A percentile compares a stretch with the other conserved stretches of the same genome.
These are phyloP conservation scores for Idaea biselata DNA, from an alignment of 2,888 invertebrate genomes.

Conservation along the genomic window DNA sequence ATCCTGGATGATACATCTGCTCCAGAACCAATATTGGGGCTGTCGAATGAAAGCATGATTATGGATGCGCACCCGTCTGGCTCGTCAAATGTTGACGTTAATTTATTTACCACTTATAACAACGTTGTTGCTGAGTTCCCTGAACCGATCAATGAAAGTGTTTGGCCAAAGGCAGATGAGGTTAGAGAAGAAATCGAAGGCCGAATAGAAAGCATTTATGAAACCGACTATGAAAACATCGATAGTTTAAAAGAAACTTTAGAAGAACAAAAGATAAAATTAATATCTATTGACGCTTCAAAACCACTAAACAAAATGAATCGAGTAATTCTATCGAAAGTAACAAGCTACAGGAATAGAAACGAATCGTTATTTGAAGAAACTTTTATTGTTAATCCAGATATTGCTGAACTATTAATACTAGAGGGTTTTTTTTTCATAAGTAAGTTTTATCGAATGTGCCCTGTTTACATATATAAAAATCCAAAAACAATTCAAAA, in stretches of 20 bases:
- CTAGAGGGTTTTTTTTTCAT: constrained; percentile 80
- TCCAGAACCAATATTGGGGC: constrained; percentile 26
- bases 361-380: constrained; percentile 79
- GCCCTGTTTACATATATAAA: constrained; percentile 82
- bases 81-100: constrained; percentile 53
- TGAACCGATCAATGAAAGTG: constrained; percentile 65
- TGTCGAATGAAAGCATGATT: constrained; percentile 58
- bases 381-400: constrained; percentile 72
- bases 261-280: constrained; percentile 67
- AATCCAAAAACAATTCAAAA: constrained; percentile 68
- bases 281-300: constrained; percentile 61
- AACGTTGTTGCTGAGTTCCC: constrained; percentile 66
- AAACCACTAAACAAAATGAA: constrained; percentile 52
- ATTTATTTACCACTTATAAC: constrained; percentile 55
- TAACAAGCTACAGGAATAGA: constrained; percentile 60
- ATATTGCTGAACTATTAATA: constrained; percentile 80
- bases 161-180: constrained; percentile 74
- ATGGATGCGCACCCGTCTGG: constrained; percentile 69
- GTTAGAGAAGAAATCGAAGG: constrained; percentile 65
- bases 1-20: constrained; percentile 41
- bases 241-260: constrained; percentile 56
- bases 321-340: constrained; percentile 44
- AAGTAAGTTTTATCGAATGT: constrained; percentile 83
- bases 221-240: constrained; percentile 67
- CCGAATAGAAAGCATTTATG: constrained; percentile 67